Base-by-base conservation (phyloP, 2,888 invertebrate species). In the Pharmacophagus antenor region DNA sequence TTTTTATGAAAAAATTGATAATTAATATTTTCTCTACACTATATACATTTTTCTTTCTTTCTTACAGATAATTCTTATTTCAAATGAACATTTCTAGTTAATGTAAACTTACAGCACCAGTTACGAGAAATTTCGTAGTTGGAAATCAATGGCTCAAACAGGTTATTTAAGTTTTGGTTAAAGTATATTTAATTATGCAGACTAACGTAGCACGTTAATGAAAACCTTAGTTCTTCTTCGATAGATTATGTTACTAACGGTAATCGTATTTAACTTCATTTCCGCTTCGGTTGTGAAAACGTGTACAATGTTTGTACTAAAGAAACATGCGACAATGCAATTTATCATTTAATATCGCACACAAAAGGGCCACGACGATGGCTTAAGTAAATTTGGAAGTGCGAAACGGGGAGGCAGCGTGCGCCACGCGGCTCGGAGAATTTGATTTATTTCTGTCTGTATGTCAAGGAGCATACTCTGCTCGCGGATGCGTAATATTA, bases 401-500 rank as follows among this genome's bases (percentile, higher is more conserved):
- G 63, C 58, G 57, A 62, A 27, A 54, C 55, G 31, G 15, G 57
- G 63, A 60, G 42, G 61, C 62, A 61, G 61, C 60, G 49, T 61
- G 62, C 65, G 64, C 65, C 62, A 65, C 64, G 62, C 64, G 62
- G 63, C 58, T 50, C 50, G 63, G 65, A 48, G 77, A 82, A 86
- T 83, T 79, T 82, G 85, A 86, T 87, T 85, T 86, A 86, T 85
- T 78, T 76, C 74, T 82, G 84, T 84, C 85, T 79, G 73, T 80
- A 78, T 79, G 81, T 84, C 84, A 84, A 85, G 80, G 76, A 75
- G 76, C 78, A 76, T 82, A 82, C 82, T 82, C 78, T 74, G 73
- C 69, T 74, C 73, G 74, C 73, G 77, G 79, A 80, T 76, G 74
- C 72, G 77, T 77, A 78, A 79, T 83, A 83, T 84, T 77, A 77